These are phyloP conservation scores for Myotis davidii DNA, from an alignment of 2,113 vertebrate species.

Conservation along the genomic window DNA sequence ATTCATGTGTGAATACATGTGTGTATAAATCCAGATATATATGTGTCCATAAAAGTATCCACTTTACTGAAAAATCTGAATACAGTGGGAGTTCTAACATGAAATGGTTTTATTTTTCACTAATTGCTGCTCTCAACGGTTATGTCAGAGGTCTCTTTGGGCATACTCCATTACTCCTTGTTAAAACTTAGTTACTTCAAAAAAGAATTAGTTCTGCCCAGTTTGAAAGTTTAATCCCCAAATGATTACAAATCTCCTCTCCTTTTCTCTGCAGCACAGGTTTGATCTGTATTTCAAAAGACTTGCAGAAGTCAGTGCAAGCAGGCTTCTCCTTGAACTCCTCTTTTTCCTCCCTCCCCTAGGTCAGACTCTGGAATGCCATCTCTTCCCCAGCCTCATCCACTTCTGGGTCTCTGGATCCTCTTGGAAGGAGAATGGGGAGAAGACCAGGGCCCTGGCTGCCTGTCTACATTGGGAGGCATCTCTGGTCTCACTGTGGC, in stretches of 20 bases:
- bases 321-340: not conserved
- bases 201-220: constrained; percentile 34
- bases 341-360: not conserved
- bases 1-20: not conserved
- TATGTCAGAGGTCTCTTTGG: not conserved
- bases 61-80: constrained; percentile 42
- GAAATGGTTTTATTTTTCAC: constrained; percentile 32
- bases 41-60: not conserved
- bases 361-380: not conserved
- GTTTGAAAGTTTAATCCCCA: not conserved
- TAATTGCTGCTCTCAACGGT: constrained; percentile 16
- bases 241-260: constrained; percentile 3
- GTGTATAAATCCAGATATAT: not conserved
- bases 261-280: not conserved
- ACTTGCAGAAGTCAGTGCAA: not conserved
- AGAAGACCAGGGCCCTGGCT: not conserved
- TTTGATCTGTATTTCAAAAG: not conserved
- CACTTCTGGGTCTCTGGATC: not conserved
- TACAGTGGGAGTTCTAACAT: not conserved
- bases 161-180: not conserved
- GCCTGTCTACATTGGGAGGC: not conserved
- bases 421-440: not conserved
- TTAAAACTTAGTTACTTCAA: constrained; percentile 54
- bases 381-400: not conserved
- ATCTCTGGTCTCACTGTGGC: not conserved